These are phyloP conservation scores for Steatornis caripensis DNA, from an alignment of 2,113 vertebrate genomes.

Conservation along the genomic window DNA sequence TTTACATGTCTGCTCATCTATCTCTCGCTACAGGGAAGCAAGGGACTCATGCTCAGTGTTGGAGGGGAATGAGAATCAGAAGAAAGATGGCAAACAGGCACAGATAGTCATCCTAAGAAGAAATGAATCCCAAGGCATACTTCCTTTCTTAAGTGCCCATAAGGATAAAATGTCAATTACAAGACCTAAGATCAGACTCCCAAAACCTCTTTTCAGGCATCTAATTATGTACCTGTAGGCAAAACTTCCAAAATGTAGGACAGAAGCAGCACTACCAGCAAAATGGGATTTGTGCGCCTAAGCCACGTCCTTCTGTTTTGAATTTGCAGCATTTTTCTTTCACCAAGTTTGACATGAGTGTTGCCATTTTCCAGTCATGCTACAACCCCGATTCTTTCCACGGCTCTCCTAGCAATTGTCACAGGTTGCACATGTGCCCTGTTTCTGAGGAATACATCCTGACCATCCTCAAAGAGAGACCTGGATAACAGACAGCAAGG, in stretches of 20 bases:
- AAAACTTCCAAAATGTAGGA: neutral
- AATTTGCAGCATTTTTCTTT: neutral
- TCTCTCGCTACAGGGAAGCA: neutral
- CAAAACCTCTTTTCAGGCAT: neutral
- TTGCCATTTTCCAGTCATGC: neutral
- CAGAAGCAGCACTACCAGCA: neutral
- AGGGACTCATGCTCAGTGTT: neutral
- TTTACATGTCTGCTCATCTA: constrained; percentile 22
- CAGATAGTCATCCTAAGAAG: neutral
- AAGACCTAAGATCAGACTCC: neutral
- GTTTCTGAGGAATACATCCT: neutral
- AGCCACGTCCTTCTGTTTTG: neutral
- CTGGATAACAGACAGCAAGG: neutral
- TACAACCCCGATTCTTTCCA: neutral
- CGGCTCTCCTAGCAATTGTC: neutral
- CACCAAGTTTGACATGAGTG: neutral
- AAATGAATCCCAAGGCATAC: neutral
- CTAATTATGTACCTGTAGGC: neutral
- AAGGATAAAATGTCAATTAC: neutral
- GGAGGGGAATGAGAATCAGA: neutral
- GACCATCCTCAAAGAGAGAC: neutral
- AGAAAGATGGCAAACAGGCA: neutral
- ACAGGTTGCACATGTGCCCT: neutral
- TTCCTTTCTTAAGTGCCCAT: neutral
- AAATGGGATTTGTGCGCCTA: neutral